A percentile compares a stretch with the other conserved stretches of the same genome.
These are phyloP conservation scores for Macrosteles quadrilineatus DNA, from an alignment of 1,140 invertebrate genomes.

Conservation along the genomic window DNA sequence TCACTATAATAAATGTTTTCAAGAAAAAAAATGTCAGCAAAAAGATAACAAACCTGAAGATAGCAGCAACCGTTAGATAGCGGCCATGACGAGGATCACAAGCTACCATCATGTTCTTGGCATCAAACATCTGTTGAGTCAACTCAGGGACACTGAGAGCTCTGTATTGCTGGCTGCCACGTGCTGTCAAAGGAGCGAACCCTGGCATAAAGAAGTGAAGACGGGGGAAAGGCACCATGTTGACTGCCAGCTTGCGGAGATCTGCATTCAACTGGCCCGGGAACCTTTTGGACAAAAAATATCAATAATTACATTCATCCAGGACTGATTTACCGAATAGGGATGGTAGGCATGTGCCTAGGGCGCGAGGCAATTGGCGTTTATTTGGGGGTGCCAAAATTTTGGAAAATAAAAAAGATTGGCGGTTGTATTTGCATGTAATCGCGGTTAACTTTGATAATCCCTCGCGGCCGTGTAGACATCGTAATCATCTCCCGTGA, in stretches of 20 bases:
- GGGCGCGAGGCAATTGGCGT: too few species aligned
- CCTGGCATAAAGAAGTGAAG: slow-evolving; percentile 96
- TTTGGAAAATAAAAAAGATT: too few species aligned
- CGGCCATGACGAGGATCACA: slow-evolving; percentile 79
- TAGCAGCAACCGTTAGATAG: slow-evolving; percentile 78
- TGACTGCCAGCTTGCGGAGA: slow-evolving; percentile 84
- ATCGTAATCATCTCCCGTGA: too few species aligned
- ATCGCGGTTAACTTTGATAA: too few species aligned
- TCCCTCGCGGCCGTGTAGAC: too few species aligned
- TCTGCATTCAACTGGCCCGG: slow-evolving; percentile 82
- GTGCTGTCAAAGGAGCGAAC: slow-evolving; percentile 88
- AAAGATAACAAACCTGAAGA: slow-evolving; percentile 56
- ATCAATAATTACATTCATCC: too few species aligned
- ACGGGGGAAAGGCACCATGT: slow-evolving; percentile 90
- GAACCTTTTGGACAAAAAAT: too few species aligned
- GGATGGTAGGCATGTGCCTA: too few species aligned
- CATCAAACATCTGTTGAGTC: slow-evolving; percentile 82
- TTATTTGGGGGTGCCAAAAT: too few species aligned
- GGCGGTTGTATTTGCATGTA: too few species aligned
- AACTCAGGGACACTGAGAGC: slow-evolving; percentile 79
- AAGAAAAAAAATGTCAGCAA: too few species aligned
- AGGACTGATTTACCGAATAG: too few species aligned
- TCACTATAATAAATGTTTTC: background rate
- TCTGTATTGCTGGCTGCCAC: slow-evolving; percentile 77
- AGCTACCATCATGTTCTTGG: slow-evolving; percentile 82